These are phyloP conservation scores for Rhynchomys soricoides DNA, from an alignment of 2,113 vertebrate genomes.

Conservation along the genomic window DNA sequence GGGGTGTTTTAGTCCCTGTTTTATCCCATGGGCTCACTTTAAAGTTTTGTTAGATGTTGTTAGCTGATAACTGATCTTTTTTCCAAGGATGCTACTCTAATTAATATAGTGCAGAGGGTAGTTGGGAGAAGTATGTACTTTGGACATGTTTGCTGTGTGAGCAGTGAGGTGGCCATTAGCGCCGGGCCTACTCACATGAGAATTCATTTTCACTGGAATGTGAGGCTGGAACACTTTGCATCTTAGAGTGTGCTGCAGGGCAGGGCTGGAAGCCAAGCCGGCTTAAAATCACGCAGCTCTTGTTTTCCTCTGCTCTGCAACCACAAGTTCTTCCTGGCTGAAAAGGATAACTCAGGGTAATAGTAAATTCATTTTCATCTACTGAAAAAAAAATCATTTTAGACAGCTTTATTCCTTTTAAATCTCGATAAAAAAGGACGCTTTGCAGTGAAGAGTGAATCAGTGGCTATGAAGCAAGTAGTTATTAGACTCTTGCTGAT, in stretches of 20 bases:
- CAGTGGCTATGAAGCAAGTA: slow-evolving; percentile 39
- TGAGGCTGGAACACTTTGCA: slow-evolving; percentile 67
- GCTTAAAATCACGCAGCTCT: slow-evolving; percentile 55
- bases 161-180: slow-evolving; percentile 48
- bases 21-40: slow-evolving; percentile 15
- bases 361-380: slow-evolving; percentile 72
- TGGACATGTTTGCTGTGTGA: slow-evolving; percentile 35
- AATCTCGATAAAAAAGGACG: slow-evolving; percentile 43
- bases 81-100: background rate
- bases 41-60: slow-evolving; percentile 1
- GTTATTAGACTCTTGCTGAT: slow-evolving; percentile 7
- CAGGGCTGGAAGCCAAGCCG: slow-evolving; percentile 70
- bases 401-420: slow-evolving; percentile 57
- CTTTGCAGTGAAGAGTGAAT: slow-evolving; percentile 60
- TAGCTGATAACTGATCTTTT: slow-evolving; percentile 43
- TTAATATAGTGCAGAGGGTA: too few species aligned
- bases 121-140: background rate
- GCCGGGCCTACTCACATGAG: slow-evolving; percentile 31
- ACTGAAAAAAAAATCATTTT: slow-evolving; percentile 25
- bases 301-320: slow-evolving; percentile 57
- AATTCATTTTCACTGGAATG: slow-evolving; percentile 78
- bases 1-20: background rate
- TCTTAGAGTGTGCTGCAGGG: slow-evolving; percentile 70
- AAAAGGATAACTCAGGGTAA: slow-evolving; percentile 7
- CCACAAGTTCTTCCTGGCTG: slow-evolving; percentile 49